Base-by-base conservation (phyloP, 2,113 vertebrate genomes). In the Bungarus multicinctus region DNA sequence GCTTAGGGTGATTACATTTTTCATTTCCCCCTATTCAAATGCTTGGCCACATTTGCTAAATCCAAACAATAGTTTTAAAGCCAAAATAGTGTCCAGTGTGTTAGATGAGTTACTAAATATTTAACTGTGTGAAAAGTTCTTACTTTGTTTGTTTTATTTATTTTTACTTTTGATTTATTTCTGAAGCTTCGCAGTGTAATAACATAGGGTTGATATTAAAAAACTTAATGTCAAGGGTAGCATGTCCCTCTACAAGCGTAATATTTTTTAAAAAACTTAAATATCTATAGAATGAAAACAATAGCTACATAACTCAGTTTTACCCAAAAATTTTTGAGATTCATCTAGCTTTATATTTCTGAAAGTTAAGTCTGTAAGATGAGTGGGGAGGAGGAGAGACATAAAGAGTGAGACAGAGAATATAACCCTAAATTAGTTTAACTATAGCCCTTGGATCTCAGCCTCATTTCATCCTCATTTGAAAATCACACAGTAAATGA, bases 41-140 rank as follows among this genome's bases (percentile, higher is more conserved):
- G 91, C 94, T 96, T 12, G 47, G 7, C 93, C 93, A 90, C 93
- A 89, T 52, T n/a, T n/a, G 0, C 91, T 94, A 91, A 96, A 96
- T 93, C 94, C 97, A 96, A 96, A 96, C 96, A 96, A 88, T 93
- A 25, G 39, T 96, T 95, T 89, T 3, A 92, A 95, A 90, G 92
- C 90, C 90, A 94, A 94, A 97, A 97, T 95, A 92, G 97, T 97
- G 97, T 96, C 95, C 96, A 98, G 97, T 97, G 95, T 92, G 92
- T 95, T 93, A 91, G 64, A 93, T 86, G 25, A 86, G 97, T 98
- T 98, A 96, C 98, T 96, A 97, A 98, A 98, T 98, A 97, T 97
- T 98, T 98, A 95, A 97, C 96, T 96, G 95, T 96, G 60, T 95
- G 92, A 96, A 93, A 90, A 90, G 94, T 94, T 94, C 96, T 92